Evolutionary conservation across 2,797 vertebrate genomes (phyloP).

Genomic region (Eospalax fontanierii): DNA sequence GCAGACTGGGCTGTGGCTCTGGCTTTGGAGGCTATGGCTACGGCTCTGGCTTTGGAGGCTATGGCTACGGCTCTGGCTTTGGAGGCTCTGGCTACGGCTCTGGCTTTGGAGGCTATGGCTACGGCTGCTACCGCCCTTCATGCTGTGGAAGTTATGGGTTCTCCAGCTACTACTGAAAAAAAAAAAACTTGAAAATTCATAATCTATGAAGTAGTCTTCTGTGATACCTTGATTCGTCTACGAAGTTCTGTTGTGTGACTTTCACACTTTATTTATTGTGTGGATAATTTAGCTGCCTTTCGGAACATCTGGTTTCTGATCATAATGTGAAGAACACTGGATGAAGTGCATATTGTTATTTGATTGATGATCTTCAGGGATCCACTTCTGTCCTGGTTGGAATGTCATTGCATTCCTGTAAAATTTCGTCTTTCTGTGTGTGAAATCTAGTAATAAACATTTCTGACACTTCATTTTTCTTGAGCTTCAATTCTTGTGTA

Average conservation of each 20-base stretch:
- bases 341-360: not conserved
- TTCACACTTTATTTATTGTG: not conserved
- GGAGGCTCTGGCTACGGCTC: not conserved
- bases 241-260: not conserved
- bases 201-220: not conserved
- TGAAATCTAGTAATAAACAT: not conserved
- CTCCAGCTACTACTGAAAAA: conserved; percentile 72
- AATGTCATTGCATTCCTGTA: not conserved
- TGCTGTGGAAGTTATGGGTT: conserved; percentile 27
- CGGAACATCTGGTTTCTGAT: not conserved
- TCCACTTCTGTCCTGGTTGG: not conserved
- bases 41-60: not conserved
- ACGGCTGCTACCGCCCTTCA: not conserved
- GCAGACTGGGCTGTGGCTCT: not conserved
- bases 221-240: not conserved
- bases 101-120: conserved; percentile 5
- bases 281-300: not conserved
- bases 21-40: not conserved
- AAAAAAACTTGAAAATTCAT: not conserved
- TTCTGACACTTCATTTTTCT: not conserved
- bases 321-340: not conserved
- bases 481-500: not conserved
- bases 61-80: not conserved
- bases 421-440: not conserved
- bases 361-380: not conserved